Evolutionary conservation across 1,140 invertebrate species (phyloP), one percentile per base, ranked within the genome.

Genomic region (Melanaphis sacchari): DNA sequence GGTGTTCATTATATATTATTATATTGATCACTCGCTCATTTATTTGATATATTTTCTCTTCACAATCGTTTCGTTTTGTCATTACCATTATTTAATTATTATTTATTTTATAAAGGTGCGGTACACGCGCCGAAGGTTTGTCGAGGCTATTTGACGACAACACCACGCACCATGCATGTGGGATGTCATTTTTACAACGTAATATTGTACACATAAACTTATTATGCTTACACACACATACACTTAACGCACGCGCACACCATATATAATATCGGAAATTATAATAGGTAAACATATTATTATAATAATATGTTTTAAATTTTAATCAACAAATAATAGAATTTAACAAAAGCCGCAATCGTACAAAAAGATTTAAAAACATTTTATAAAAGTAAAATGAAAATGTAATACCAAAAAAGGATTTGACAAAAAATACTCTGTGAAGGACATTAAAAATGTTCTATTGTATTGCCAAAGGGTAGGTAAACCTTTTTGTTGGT

Each of bases 121-220:
- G 90, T 81, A 81, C 66, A 81, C 90, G 90, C 26, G 66, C 21
- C 2, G 90, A 46, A 91, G 90, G 59, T 81, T 81, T 76, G 90
- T 91, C 90, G 90, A 91, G 90, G 66, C 41, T 81, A 81, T 91
- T 81, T 38, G 41, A 91, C 31, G 59, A 76, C 40, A 81, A 90
- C 89, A 66, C 89, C 31, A 41, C 26, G 26, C 38, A 41, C 59
- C 36, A 40, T 49, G 36, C 22, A 90, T 59, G 49, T 90, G 88
- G 88, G 88, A 59, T 40, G 52, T 90, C 49, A 89, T 90, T 90
- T 54, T 59, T 40, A 41, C 52, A 59, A 90, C 88, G 88, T 54
- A 41, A 90, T 59, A 90, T 90, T 59, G 36, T 90, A 59, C 36
- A 90, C 36, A 40, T 18, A 90, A 24, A 40, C 36, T 49, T 49